phyloP scores from a whole-genome alignment of 1,140 invertebrate species.

The Drosophila pectinifera region DNA sequence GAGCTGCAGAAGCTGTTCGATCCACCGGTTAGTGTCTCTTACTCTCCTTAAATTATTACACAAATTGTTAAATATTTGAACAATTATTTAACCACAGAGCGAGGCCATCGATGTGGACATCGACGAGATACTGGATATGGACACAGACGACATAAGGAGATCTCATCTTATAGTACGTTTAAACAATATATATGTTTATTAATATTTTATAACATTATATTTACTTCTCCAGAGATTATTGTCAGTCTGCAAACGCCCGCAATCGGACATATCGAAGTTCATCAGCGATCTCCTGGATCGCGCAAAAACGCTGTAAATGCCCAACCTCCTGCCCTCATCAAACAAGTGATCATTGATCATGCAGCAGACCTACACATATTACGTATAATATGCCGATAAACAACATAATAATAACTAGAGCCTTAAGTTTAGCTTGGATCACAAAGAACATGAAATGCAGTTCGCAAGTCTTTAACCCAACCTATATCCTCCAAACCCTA shows the following conservation, averaged over 20 bases:
- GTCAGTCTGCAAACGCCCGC: slow-evolving; percentile 92
- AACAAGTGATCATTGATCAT: slow-evolving; percentile 46
- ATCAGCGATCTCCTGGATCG: slow-evolving; percentile 95
- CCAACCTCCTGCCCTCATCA: slow-evolving; percentile 5
- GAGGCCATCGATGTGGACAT: slow-evolving; percentile 96
- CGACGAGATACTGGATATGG: slow-evolving; percentile 96
- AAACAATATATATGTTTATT: background rate
- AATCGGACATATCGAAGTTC: slow-evolving; percentile 95
- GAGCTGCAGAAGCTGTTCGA: slow-evolving; percentile 96
- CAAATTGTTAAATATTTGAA: slow-evolving; percentile 2
- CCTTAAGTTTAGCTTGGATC: slow-evolving; percentile 71
- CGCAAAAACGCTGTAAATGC: slow-evolving; percentile 91
- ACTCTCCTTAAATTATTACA: background rate
- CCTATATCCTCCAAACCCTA: slow-evolving; percentile 3
- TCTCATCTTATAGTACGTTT: slow-evolving; percentile 92
- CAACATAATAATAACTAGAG: slow-evolving; percentile 56
- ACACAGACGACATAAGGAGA: slow-evolving; percentile 92
- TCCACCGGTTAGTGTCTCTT: slow-evolving; percentile 88
- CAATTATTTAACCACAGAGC: slow-evolving; percentile 48
- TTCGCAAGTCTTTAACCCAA: slow-evolving; percentile 30
- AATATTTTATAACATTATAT: background rate
- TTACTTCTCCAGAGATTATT: slow-evolving; percentile 88
- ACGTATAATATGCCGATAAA: slow-evolving; percentile 58
- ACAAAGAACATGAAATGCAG: slow-evolving; percentile 60
- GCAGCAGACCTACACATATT: slow-evolving; percentile 51